Evolutionary conservation across 2,797 vertebrate species (phyloP), one percentile per base, ranked within the genome.

Genomic region (Enteromius unitaeniatus): DNA sequence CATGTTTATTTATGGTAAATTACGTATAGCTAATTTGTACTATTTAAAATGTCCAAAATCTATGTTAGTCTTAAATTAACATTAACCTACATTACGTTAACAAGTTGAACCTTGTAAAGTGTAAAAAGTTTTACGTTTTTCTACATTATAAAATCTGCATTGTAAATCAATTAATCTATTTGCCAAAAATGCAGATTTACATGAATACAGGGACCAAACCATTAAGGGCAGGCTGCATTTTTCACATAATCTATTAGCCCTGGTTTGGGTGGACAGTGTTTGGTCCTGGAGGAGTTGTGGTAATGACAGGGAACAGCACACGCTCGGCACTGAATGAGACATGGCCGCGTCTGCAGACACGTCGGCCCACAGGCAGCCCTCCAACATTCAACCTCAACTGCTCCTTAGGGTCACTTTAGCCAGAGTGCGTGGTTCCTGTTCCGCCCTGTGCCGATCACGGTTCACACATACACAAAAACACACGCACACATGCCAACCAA

Each of bases 381-480:
- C 78, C 87, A 88, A 87, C 78, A 37, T 72, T 69, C 82, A 89
- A 74, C 84, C 65, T 89, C 90, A 92, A 92, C 81, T 89, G 89
- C 90, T 95, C 94, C 94, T 92, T 79, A 88, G 94, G 92, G 93
- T 88, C 91, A 93, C 91, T 94, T 94, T 94, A 94, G 90, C 92
- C 90, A 90, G 89, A 84, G 88, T 87, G 90, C 89, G 53, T 93
- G 89, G 86, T 94, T 94, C 93, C 93, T 95, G 93, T 94, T 92
- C 93, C 91, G 92, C 93, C 93, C 93, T 91, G 87, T 69, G 85
- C 85, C 88, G 77, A 85, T 79, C 85, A 78, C 85, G 79, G 67
- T 62, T 79, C 68, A 82, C 78, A 82, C 87, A 86, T 86, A 86
- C 88, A 86, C 87, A 86, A 14, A 78, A 45, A 78, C 70, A 79